Base-by-base conservation (phyloP, 64 coral and sea anemone genomes). In the Montipora efflorescens region DNA sequence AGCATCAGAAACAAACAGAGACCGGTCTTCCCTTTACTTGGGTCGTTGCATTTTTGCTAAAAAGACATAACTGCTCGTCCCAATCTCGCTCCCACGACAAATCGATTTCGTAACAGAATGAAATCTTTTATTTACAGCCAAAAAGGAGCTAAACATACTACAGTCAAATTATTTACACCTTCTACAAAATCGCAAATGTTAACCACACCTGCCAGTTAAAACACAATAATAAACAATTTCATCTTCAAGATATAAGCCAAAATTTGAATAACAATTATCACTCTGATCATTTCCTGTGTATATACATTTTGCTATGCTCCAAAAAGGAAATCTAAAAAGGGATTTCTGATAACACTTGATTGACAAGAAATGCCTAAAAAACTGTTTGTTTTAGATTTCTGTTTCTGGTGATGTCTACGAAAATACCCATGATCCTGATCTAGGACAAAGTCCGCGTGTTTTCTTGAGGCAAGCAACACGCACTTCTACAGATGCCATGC, bases 381-480 rank as follows among this genome's bases (percentile, higher is more conserved):
- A 46, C 2, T 49, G 45, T 14, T 76, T 78, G 44, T 78, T 48
- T 19, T 49, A 10, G 16, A 48, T 19, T 6, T 4, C 2, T 6
- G 46, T 10, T 18, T 48, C 18, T 49, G 46, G 46, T 19, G 45
- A 4, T 78, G 5, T 49, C 16, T 49, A 78, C 76, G 44, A 10
- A 78, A 78, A 78, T 76, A 78, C 44, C 76, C 3, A n/a, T 21
- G 1, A 2, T n/a, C 36, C 18, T 10, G 19, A 7, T 45, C 4
- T 16, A 48, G 66, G 82, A 70, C 18, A 86, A 71, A 48, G n/a
- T 67, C 18, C 47, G 11, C 45, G 59, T 47, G 36, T 69, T 86
- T 86, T n/a, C 19, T 8, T 45, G 48, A 82, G 82, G 82, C 67
- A 20, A 22, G 45, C 67, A 52, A 72, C 82, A 70, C 64, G 64